Conservation (phyloP, 2,113 vertebrate species). For the Lophotis ruficrista region DNA sequence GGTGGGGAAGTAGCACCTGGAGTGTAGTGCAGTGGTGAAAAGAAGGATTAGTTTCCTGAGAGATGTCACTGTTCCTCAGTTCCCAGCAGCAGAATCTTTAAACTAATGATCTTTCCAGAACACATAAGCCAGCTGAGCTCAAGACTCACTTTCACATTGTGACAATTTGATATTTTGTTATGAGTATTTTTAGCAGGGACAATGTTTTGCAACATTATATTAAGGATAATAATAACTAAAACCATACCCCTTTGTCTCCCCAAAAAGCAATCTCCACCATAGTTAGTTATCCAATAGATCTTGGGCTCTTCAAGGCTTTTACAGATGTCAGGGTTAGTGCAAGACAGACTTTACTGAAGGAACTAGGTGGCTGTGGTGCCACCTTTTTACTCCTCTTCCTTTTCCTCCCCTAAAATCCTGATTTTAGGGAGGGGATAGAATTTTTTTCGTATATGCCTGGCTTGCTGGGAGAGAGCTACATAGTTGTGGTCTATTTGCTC, state of each 20-base stretch:
- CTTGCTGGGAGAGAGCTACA: not conserved
- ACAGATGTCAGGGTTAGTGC: not conserved
- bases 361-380: not conserved
- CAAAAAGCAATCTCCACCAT: rapidly evolving
- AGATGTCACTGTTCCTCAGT: not conserved
- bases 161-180: not conserved
- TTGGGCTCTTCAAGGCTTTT: not conserved
- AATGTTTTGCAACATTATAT: not conserved
- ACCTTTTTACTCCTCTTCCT: not conserved
- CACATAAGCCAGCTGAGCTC: not conserved
- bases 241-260: not conserved
- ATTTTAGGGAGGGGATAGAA: not conserved
- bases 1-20: not conserved
- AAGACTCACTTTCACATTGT: not conserved
- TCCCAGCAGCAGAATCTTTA: slow-evolving; percentile 11
- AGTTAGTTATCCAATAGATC: not conserved
- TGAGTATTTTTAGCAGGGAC: not conserved
- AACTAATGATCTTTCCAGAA: slow-evolving; percentile 16
- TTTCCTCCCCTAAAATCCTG: not conserved
- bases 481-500: slow-evolving; percentile 46
- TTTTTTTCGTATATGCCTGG: not conserved
- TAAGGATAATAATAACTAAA: not conserved
- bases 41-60: not conserved
- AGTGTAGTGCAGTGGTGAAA: not conserved
- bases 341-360: not conserved